Evolutionary conservation across 2,797 vertebrate genomes (phyloP), one percentile per base, ranked within the genome.

Genomic region (Podarcis siculus): DNA sequence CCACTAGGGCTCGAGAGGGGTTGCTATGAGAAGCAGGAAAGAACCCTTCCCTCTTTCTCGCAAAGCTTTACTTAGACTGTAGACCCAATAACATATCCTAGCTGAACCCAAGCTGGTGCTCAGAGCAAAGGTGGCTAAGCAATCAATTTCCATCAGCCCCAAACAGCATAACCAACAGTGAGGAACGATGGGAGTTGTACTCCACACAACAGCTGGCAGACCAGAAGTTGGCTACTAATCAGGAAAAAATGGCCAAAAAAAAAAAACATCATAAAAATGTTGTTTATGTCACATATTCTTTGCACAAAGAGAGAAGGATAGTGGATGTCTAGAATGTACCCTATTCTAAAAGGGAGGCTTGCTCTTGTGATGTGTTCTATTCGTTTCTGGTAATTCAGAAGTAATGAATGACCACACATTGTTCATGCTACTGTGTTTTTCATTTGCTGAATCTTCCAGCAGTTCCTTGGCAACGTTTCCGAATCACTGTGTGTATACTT

Each of bases 401-500:
- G 23, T 30, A 72, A 39, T 4, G 1, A 55, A 83, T 27, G 17
- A 85, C 64, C 0, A 0, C 3, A 75, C 73, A 42, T 9, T 58
- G 78, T 39, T 37, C 66, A n/a, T 0, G 32, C 15, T 8, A 1
- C 0, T 35, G 37, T 13, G 55, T 3, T 55, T 19, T 45, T 55
- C 30, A 49, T 78, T 10, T 37, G 12, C 37, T 13, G 0, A 0
- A 27, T 19, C 30, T 73, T 0, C 0, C 0, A 37, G 25, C 61
- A 32, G 61, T 25, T 30, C 83, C 8, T 35, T 3, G 37, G 1
- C 17, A 30, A 8, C 45, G 39, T 58, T 27, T 49, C 4, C 55
- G 8, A 30, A 0, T 96, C 97, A 98, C 93, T 99, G 98, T 0
- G 97, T 97, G 83, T 99, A 98, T 35, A 98, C 97, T 90, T 97